phyloP scores from a whole-genome alignment of 1,140 invertebrate genomes.

The Drosophila navojoa region DNA sequence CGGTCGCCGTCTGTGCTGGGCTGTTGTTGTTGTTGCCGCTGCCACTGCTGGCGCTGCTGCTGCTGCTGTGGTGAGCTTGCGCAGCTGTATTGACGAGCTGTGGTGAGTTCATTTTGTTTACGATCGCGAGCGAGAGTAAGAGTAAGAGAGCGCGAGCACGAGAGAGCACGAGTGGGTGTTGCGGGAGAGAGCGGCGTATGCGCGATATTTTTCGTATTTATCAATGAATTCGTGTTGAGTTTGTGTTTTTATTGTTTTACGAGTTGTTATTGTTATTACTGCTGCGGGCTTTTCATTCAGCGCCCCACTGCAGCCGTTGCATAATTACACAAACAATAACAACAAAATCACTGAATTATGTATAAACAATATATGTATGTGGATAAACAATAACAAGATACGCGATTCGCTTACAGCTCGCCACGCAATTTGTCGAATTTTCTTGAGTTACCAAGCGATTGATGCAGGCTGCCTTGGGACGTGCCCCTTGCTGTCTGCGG shows the following conservation, averaged over 20 bases:
- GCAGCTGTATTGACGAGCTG: constrained; percentile 57
- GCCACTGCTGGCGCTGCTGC: constrained; percentile 2
- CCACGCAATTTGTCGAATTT: constrained; percentile 37
- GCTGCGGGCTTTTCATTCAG: constrained; percentile 25
- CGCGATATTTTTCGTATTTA: constrained; percentile 60
- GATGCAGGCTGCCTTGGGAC: constrained; percentile 38
- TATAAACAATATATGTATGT: not conserved
- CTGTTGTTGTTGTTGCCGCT: constrained; percentile 19
- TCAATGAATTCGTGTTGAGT: constrained; percentile 61
- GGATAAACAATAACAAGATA: not conserved
- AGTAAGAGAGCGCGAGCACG: not conserved
- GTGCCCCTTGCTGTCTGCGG: constrained; percentile 29
- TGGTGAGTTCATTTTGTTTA: constrained; percentile 71
- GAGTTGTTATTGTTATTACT: constrained; percentile 15
- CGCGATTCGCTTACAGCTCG: constrained; percentile 10
- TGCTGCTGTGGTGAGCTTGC: constrained; percentile 53
- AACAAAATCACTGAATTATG: constrained; percentile 4
- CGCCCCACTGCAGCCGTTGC: constrained; percentile 51
- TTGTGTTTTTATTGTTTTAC: constrained; percentile 26
- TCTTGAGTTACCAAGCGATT: constrained; percentile 20
- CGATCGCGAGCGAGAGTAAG: constrained; percentile 21
- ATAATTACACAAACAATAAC: constrained; percentile 61
- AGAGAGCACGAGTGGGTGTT: constrained; percentile 3
- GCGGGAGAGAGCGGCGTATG: constrained; percentile 28
- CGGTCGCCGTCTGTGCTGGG: constrained; percentile 4